Evolutionary conservation across 2,797 vertebrate species (phyloP).

Genomic region (Steatocranus sp.): DNA sequence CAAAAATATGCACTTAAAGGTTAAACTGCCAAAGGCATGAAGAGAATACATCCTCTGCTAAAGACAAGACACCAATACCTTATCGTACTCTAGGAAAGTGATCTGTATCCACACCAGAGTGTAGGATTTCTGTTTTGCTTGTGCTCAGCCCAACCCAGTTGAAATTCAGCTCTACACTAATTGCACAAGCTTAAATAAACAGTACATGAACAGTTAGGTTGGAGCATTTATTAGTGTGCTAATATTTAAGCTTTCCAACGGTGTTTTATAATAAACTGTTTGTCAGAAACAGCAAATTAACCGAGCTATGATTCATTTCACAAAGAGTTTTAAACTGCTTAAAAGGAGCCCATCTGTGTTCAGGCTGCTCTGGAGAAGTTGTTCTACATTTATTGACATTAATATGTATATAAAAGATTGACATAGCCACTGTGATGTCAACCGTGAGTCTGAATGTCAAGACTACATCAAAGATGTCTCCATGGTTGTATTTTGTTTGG

Average conservation of each 20-base stretch:
- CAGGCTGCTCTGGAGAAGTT: neutral
- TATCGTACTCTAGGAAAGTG: neutral
- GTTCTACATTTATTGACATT: neutral
- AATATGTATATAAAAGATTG: neutral
- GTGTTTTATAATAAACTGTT: neutral
- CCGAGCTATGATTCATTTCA: accelerated
- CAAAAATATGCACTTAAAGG: neutral
- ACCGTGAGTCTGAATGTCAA: neutral
- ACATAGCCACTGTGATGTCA: neutral
- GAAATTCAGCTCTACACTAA: neutral
- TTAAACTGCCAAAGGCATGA: neutral
- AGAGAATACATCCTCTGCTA: no score
- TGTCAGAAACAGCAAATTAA: neutral
- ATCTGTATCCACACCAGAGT: neutral
- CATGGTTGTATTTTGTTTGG: neutral
- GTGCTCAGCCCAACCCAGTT: neutral
- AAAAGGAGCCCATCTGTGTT: neutral
- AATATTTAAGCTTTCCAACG: neutral
- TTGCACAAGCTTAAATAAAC: neutral
- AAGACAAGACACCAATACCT: neutral
- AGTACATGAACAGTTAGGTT: neutral
- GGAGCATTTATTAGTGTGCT: neutral
- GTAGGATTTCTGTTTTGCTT: neutral
- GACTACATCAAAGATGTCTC: neutral
- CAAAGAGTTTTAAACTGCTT: accelerated